Percentiles rank a stretch among this genome's conserved stretches.
Evolutionary conservation across 2,113 vertebrate genomes (phyloP).

Genomic region (Centropus bengalensis): DNA sequence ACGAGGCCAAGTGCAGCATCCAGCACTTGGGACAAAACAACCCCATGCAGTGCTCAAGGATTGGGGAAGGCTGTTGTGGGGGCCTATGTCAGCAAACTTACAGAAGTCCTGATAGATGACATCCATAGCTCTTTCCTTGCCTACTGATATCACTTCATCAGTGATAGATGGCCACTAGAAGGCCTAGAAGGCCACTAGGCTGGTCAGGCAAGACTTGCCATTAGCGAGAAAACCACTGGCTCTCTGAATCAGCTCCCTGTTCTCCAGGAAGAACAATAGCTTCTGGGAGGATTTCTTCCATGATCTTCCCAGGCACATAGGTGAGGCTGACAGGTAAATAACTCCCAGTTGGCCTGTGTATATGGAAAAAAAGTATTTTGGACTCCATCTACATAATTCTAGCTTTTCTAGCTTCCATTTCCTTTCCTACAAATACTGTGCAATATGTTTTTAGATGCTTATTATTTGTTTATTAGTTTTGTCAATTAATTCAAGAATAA

Average conservation of each 20-base stretch:
- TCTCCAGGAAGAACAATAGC: not conserved
- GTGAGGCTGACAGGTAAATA: not conserved
- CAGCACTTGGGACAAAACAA: too few relatives aligned
- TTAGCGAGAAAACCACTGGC: rapidly evolving
- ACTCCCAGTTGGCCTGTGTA: not conserved
- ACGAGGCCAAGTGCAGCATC: too few relatives aligned
- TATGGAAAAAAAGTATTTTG: not conserved
- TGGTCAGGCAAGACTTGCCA: not conserved
- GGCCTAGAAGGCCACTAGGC: not conserved
- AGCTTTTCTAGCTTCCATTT: not conserved
- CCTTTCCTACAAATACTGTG: not conserved
- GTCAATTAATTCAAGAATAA: not conserved
- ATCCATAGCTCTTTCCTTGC: not conserved
- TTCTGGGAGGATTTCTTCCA: not conserved
- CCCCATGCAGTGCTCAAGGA: too few relatives aligned
- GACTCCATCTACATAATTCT: not conserved
- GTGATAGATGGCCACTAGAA: not conserved
- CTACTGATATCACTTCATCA: rapidly evolving
- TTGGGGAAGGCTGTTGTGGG: too few relatives aligned
- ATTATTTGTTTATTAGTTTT: not conserved
- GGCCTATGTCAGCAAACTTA: not conserved
- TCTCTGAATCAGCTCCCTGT: not conserved
- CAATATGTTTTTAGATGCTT: not conserved
- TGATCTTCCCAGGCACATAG: not conserved
- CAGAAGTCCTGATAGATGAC: rapidly evolving